These are phyloP conservation scores for Malacosoma neustria DNA, from an alignment of 2,888 invertebrate species.

Conservation along the genomic window DNA sequence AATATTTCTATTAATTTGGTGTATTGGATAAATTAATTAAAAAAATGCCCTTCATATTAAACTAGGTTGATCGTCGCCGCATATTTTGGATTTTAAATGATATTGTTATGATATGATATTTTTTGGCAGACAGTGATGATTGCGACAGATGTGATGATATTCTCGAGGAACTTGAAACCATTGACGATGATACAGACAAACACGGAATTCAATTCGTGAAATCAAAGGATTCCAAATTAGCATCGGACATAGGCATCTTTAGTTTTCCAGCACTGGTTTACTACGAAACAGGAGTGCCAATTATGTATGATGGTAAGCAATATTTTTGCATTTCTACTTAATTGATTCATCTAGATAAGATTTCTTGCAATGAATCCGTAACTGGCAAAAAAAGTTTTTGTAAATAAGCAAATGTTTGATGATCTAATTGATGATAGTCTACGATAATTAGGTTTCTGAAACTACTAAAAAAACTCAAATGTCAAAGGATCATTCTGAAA, in stretches of 20 bases:
- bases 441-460: too few species aligned
- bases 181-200: slow-evolving; percentile 94
- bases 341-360: too few species aligned
- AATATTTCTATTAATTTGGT: too few species aligned
- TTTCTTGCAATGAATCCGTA: too few species aligned
- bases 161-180: slow-evolving; percentile 91
- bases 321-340: too few species aligned
- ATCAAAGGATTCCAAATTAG: slow-evolving; percentile 91
- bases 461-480: too few species aligned
- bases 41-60: too few species aligned
- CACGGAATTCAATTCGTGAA: slow-evolving; percentile 96
- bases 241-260: slow-evolving; percentile 93
- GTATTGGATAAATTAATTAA: too few species aligned
- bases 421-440: background rate
- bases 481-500: too few species aligned
- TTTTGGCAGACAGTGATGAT: slow-evolving; percentile 84
- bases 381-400: slow-evolving; percentile 2
- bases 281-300: slow-evolving; percentile 94
- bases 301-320: slow-evolving; percentile 92
- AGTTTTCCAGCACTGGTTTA: slow-evolving; percentile 94
- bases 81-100: too few species aligned
- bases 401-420: background rate
- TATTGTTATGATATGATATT: too few species aligned
- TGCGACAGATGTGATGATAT: slow-evolving; percentile 90
- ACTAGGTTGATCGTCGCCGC: too few species aligned